Evolutionary conservation across 2,888 invertebrate genomes (phyloP).

Genomic region (Germaria angustata): DNA sequence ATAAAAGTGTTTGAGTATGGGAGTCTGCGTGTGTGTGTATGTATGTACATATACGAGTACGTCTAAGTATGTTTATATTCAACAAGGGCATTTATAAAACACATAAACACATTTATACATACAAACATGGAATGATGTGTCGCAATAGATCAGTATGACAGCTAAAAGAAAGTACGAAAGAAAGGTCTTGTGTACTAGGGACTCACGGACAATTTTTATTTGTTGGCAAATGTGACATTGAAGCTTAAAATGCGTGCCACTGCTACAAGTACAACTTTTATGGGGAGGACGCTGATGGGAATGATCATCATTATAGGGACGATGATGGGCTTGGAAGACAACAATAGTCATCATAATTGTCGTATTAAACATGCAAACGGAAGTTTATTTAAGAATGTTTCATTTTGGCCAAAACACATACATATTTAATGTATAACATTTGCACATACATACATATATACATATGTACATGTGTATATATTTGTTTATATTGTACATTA

Average conservation of each 20-base stretch:
- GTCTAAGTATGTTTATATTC: slow-evolving; percentile 8
- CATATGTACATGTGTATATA: not conserved
- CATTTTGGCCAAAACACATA: not conserved
- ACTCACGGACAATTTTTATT: slow-evolving; percentile 11
- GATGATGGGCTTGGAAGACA: slow-evolving; percentile 33
- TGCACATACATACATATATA: not conserved
- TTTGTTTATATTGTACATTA: no score
- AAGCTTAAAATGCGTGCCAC: slow-evolving; percentile 62
- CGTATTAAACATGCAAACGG: slow-evolving; percentile 1
- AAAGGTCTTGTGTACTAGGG: slow-evolving; percentile 15
- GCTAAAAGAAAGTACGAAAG: slow-evolving; percentile 2
- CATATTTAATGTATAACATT: not conserved
- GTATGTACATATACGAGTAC: not conserved
- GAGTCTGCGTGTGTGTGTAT: not conserved
- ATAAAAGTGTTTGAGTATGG: slow-evolving; percentile 20
- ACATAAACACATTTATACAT: slow-evolving; percentile 5
- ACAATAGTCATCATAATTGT: slow-evolving; percentile 50
- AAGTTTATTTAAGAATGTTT: not conserved
- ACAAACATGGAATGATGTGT: not conserved
- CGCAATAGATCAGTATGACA: slow-evolving; percentile 1
- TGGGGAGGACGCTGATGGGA: slow-evolving; percentile 3
- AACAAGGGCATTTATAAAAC: slow-evolving; percentile 60
- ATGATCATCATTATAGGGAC: slow-evolving; percentile 15
- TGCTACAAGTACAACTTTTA: slow-evolving; percentile 25
- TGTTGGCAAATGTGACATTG: slow-evolving; percentile 53